Base-by-base conservation (phyloP, 2,113 vertebrate genomes). In the Leucopternis melanops region DNA sequence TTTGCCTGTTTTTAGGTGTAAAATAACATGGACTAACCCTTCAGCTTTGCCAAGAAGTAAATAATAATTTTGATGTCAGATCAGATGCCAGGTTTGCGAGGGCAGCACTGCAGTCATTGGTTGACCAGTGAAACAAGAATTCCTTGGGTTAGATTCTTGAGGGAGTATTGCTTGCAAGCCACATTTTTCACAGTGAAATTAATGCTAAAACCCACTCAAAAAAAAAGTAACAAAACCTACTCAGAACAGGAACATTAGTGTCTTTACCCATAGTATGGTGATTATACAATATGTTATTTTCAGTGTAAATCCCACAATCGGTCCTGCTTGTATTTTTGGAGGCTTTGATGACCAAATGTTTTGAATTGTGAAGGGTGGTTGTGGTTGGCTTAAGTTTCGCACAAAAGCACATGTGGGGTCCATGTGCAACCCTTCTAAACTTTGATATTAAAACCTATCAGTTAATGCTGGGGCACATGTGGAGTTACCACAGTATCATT, bases 271-370 rank as follows among this genome's bases (percentile, higher is more conserved):
- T 36, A 71, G 45, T 36, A 10, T 47, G 57, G 59, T 69, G 61
- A 74, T 91, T 75, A 86, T 62, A 55, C 29, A 50, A 27, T 67
- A 71, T 61, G 25, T 70, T 95, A 63, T 94, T 96, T 94, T 91
- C 86, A 67, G 20, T 84, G 42, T 75, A 92, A 92, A 79, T 89
- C 52, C 59, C 65, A 84, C 88, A 84, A 8, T 86, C n/a, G 63
- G 20, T 81, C 63, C 65, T 86, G n/a, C 80, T 89, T 71, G 6
- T 94, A 63, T 91, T 92, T 96, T 87, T 94, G n/a, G 50, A 92
- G 36, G 74, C 89, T 94, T 94, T 95, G 77, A 79, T 84, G 61
- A 47, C 69, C 69, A 47, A 89, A 36, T 86, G 65, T 84, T 95
- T 96, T 94, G 61, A 92, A 86, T 84, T 78, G 63, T 70, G 40